phyloP scores from a whole-genome alignment of 92 coral and sea anemone genomes.

The Bergia puertoricense region DNA sequence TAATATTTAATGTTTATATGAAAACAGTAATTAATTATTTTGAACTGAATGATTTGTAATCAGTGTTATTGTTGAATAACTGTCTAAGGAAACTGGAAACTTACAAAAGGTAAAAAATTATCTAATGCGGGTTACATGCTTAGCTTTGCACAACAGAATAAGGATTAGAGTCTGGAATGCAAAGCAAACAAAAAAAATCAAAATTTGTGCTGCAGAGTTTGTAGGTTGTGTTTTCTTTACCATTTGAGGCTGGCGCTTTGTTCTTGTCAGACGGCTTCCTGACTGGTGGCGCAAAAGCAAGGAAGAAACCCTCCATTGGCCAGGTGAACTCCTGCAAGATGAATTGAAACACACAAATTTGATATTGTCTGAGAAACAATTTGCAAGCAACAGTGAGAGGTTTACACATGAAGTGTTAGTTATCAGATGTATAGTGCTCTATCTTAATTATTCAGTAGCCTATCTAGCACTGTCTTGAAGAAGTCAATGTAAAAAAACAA shows the following conservation, averaged over 20 bases:
- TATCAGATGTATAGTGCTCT: too few species aligned
- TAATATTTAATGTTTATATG: too few species aligned
- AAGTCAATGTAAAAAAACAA: too few species aligned
- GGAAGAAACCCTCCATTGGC: slow-evolving; percentile 96
- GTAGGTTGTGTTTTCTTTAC: background rate
- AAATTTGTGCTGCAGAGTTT: background rate
- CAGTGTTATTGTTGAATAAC: too few species aligned
- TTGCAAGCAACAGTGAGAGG: background rate
- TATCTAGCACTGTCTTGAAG: too few species aligned
- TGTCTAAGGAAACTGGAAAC: too few species aligned
- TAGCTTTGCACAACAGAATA: too few species aligned
- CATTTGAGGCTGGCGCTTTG: slow-evolving; percentile 31
- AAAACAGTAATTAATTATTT: too few species aligned
- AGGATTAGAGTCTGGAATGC: background rate
- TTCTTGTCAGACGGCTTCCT: slow-evolving; percentile 66
- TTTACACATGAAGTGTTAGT: background rate
- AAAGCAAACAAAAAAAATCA: background rate
- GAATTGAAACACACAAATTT: background rate
- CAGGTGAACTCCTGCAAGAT: slow-evolving; percentile 78
- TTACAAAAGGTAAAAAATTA: too few species aligned
- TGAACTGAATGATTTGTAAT: too few species aligned
- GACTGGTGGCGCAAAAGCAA: slow-evolving; percentile 82
- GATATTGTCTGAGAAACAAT: background rate
- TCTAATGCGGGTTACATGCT: too few species aligned
- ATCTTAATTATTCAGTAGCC: too few species aligned